Base-by-base conservation (phyloP, 2,113 vertebrate genomes). In the Lycocorax pyrrhopterus region DNA sequence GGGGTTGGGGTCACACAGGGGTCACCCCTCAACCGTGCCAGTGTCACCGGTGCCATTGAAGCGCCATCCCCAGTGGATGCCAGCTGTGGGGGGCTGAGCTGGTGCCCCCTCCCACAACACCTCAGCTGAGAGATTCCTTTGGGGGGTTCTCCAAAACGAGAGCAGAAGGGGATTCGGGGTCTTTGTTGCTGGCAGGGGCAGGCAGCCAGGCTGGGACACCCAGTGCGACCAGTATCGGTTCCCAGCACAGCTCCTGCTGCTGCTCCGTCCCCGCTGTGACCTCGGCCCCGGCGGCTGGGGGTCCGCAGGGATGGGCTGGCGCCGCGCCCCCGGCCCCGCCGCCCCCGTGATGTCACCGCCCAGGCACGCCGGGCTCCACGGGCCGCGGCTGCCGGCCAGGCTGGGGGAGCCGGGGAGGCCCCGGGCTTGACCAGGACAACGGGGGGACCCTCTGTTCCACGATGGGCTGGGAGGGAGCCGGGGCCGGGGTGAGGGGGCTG, bases 311-410 rank as follows among this genome's bases (percentile, higher is more conserved):
- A 30, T 26, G 5, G 53, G 66, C 64, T 35, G 69, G 91, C 77
- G 25, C 84, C 7, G 13, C 4, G 69, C 52, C 89, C 83, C 63
- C 51, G 89, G 63, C 89, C 47, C 69, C 5, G 10, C 56, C 6
- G 59, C 76, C 88, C 90, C 67, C 20, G 29, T 95, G 95, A 95
- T 84, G 32, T 97, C 96, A 97, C 51, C 56, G 12, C 25, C 25
- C 64, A 63, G 49, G 81, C 93, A 96, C 19, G 69, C 83, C 3
- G 27, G 53, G 77, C 84, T 59, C 47, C 69, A 4, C 58, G 4
- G 16, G 47, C 84, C 22, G 6, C 32, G 60, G 91, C 91, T 44
- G 6, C 5, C 17, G 66, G 90, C 91, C 93, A 87, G 71, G 13
- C 63, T 23, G 51, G 51, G 77, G 27, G 49, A 35, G 16, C 9